Evolutionary conservation across 2,797 vertebrate genomes (phyloP).

Genomic region (Vipera latastei): DNA sequence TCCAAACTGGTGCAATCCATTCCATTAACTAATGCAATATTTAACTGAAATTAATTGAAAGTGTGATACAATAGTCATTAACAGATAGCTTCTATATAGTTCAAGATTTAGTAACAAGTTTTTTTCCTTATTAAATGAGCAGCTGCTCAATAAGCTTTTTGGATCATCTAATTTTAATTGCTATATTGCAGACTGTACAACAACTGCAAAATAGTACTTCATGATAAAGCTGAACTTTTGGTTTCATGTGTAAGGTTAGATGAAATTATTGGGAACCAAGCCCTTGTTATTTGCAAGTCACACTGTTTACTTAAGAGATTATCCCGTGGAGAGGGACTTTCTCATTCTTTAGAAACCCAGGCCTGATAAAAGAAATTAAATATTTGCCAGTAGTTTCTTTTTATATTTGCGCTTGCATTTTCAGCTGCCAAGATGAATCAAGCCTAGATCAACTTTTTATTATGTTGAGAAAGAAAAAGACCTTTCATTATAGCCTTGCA

Average conservation of each 20-base stretch:
- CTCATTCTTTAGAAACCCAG: background rate
- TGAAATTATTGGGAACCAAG: background rate
- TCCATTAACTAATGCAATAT: background rate
- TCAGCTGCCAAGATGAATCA: background rate
- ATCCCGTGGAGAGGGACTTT: background rate
- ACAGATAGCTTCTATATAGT: background rate
- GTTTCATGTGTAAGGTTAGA: background rate
- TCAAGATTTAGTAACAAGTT: background rate
- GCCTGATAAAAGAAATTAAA: slow-evolving; percentile 46
- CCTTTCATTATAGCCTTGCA: background rate
- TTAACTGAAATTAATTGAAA: background rate
- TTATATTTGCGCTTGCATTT: background rate
- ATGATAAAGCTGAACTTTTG: background rate
- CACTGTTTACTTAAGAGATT: background rate
- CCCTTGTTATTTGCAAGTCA: background rate
- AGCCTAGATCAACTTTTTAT: background rate
- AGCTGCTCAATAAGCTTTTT: background rate
- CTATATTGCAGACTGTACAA: background rate
- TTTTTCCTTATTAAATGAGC: background rate
- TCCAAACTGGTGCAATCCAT: background rate
- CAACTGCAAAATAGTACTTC: background rate
- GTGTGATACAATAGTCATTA: background rate
- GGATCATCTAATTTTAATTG: background rate
- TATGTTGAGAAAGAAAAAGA: background rate
- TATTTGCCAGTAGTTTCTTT: slow-evolving; percentile 46